Evolutionary conservation across 2,888 invertebrate species (phyloP), one percentile per base, ranked within the genome.

Genomic region (Apoderus coryli): DNA sequence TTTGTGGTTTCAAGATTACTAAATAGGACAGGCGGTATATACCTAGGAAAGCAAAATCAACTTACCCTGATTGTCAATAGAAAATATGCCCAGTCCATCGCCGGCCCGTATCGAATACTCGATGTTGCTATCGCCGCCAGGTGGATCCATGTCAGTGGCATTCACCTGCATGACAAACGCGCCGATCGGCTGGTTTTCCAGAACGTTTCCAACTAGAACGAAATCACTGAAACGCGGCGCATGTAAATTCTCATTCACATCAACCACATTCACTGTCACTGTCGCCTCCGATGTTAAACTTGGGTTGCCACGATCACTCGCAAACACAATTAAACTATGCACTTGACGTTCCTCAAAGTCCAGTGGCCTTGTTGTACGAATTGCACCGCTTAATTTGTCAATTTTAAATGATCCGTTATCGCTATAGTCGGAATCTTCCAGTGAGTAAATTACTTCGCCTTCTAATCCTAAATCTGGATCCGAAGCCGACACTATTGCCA

Each of bases 161-260:
- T 67, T 67, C 24, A 89, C 75, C 38, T 69, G 71, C 50, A 81
- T 72, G 41, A 89, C 89, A 23, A 72, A 61, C 3, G 81, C 71
- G 32, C 81, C 85, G 24, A 75, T 64, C 4, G 79, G 72, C 47
- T 73, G 69, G 57, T 88, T 89, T 61, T 95, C 93, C 33, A 61
- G 63, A 38, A 93, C 79, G 43, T 63, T 64, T 29, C 79, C 81
- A 37, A 67, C 60, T 39, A 79, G 61, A 42, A 86, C 84, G 49
- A 78, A 80, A 54, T 82, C 84, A 30, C 69, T 68, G 57, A 93
- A 93, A 41, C 65, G 63, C 2, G 93, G 90, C 31, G 86, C 67
- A 57, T 76, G 73, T 32, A 75, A 64, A 60, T 93, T 93, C 61
- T 93, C 93, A 61, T 95, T 89, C 10, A 93, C 92, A 61, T 95